Conservation (phyloP, 2,888 invertebrate species). For the Ophioninae sp. region DNA sequence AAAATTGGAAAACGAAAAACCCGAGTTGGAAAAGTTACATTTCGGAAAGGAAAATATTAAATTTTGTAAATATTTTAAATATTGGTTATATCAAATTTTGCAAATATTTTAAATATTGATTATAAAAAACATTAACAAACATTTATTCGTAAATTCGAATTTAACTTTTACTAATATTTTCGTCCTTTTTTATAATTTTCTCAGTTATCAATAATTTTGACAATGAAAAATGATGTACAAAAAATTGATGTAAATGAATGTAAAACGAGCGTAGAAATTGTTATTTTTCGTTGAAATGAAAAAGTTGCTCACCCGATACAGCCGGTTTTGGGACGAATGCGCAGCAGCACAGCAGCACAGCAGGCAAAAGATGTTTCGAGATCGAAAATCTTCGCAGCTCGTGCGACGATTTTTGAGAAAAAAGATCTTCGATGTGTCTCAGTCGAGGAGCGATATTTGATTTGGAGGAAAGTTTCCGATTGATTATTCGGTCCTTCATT, state of each 20-base stretch:
- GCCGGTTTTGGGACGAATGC: constrained; percentile 73
- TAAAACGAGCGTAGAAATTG: no score
- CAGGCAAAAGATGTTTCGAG: constrained; percentile 68
- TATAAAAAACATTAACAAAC: no score
- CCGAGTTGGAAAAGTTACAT: background rate
- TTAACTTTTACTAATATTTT: no score
- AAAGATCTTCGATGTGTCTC: constrained; percentile 68
- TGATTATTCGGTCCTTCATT: constrained; percentile 77
- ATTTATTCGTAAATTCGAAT: no score
- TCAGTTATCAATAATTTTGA: no score
- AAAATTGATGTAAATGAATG: no score
- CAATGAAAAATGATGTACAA: no score
- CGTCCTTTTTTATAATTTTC: no score
- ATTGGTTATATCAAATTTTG: no score
- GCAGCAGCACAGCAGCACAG: constrained; percentile 71
- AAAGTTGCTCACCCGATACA: constrained; percentile 73
- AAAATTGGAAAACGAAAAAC: background rate
- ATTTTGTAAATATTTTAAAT: no score
- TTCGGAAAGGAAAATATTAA: background rate
- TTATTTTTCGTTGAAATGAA: constrained; percentile 37
- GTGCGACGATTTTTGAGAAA: constrained; percentile 68
- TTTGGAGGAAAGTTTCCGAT: constrained; percentile 66
- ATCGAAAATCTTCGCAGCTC: constrained; percentile 63
- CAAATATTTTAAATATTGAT: no score
- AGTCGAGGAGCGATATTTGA: constrained; percentile 14